Conservation (phyloP, 2,113 vertebrate species). For the Xiphophorus maculatus region DNA sequence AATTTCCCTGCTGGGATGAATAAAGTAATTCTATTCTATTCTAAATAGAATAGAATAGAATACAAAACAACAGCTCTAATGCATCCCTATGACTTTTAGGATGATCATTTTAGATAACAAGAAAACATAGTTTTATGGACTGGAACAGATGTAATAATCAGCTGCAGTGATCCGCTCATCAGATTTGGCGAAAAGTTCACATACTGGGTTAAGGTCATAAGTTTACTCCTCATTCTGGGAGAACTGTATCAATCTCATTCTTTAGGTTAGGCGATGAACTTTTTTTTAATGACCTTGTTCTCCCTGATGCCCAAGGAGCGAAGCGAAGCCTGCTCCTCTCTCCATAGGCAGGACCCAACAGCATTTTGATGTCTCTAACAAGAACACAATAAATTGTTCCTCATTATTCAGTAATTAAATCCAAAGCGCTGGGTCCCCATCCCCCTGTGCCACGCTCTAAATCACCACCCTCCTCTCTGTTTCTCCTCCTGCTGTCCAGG, state of each 20-base stretch:
- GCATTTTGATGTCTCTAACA: constrained; percentile 84
- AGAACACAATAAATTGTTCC: constrained; percentile 88
- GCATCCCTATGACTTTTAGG: too few relatives aligned
- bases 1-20: too few relatives aligned
- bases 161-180: constrained; percentile 15
- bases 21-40: too few relatives aligned
- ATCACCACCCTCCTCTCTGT: constrained; percentile 76
- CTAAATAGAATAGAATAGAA: too few relatives aligned
- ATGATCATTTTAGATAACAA: too few relatives aligned
- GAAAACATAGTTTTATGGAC: too few relatives aligned
- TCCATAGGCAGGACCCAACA: constrained; percentile 68
- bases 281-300: constrained; percentile 61
- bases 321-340: constrained; percentile 46
- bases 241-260: constrained; percentile 33
- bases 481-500: constrained; percentile 74
- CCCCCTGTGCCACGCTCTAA: constrained; percentile 75
- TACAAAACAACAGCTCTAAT: too few relatives aligned
- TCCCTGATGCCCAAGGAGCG: constrained; percentile 32
- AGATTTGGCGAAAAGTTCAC: constrained; percentile 54
- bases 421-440: constrained; percentile 74
- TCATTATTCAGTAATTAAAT: constrained; percentile 89
- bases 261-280: constrained; percentile 38
- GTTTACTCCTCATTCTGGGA: constrained; percentile 46
- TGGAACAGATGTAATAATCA: neutral
- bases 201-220: constrained; percentile 31